Conservation (phyloP, 2,888 invertebrate genomes). For the Parelbella ahira region DNA sequence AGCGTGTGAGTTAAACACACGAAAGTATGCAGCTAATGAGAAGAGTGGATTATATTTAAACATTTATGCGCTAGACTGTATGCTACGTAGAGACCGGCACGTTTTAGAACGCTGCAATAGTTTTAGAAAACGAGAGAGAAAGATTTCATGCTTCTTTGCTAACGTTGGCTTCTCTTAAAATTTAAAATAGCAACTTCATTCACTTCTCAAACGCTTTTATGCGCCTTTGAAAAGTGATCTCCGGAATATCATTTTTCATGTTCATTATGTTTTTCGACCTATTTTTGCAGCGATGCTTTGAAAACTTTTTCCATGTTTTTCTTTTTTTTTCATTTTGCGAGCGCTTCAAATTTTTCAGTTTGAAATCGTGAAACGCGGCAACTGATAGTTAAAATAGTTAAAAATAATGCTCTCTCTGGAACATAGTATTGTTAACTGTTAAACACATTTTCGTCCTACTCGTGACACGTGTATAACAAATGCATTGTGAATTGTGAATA, state of each 20-base stretch:
- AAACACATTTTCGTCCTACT: no score
- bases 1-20: no score
- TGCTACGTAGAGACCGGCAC: no score
- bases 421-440: no score
- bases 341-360: slow-evolving; percentile 5
- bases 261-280: slow-evolving; percentile 25
- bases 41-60: no score
- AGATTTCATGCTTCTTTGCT: slow-evolving; percentile 6
- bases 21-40: no score
- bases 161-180: slow-evolving; percentile 9
- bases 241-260: slow-evolving; percentile 24
- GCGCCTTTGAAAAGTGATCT: slow-evolving; percentile 20
- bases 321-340: slow-evolving; percentile 3
- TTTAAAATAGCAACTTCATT: slow-evolving; percentile 19
- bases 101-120: background rate
- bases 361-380: background rate
- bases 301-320: slow-evolving; percentile 18
- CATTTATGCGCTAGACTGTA: no score
- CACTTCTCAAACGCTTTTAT: slow-evolving; percentile 20
- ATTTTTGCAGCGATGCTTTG: slow-evolving; percentile 20
- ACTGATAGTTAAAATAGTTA: no score
- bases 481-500: no score
- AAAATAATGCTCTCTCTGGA: no score
- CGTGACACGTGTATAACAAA: no score
- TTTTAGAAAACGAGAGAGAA: slow-evolving; percentile 2